A percentile compares a stretch with the other conserved stretches of the same genome.
Conservation (phyloP, 2,797 vertebrate species). For the Netta rufina region DNA sequence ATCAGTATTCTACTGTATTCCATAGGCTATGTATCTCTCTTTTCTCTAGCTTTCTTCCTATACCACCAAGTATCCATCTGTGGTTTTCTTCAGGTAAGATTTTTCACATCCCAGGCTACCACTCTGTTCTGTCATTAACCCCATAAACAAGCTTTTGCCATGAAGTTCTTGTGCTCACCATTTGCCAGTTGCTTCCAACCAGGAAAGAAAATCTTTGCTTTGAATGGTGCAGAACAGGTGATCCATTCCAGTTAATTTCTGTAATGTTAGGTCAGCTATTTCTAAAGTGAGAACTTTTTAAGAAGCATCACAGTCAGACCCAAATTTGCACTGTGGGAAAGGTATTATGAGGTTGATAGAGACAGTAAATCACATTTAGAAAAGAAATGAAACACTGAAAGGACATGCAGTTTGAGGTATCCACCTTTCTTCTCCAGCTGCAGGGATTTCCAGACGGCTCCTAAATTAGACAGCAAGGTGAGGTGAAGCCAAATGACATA, state of each 20-base stretch:
- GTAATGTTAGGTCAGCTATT: not conserved
- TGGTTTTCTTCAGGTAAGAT: constrained; percentile 55
- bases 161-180: not conserved
- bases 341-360: not conserved
- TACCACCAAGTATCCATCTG: not conserved
- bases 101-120: constrained; percentile 14
- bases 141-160: constrained; percentile 14
- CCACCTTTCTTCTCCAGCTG: not conserved
- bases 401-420: not conserved
- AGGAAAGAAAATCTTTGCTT: not conserved
- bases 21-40: not conserved
- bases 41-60: constrained; percentile 17
- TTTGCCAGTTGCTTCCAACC: not conserved
- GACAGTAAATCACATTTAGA: not conserved
- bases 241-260: not conserved
- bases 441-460: not conserved
- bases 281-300: not conserved
- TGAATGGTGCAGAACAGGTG: not conserved
- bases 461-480: not conserved
- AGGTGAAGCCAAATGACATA: accelerated
- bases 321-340: not conserved
- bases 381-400: not conserved
- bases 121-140: not conserved
- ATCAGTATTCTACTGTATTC: not conserved
- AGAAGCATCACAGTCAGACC: not conserved